phyloP scores from a whole-genome alignment of 2,797 vertebrate species.

The Hoplostethus mediterraneus region DNA sequence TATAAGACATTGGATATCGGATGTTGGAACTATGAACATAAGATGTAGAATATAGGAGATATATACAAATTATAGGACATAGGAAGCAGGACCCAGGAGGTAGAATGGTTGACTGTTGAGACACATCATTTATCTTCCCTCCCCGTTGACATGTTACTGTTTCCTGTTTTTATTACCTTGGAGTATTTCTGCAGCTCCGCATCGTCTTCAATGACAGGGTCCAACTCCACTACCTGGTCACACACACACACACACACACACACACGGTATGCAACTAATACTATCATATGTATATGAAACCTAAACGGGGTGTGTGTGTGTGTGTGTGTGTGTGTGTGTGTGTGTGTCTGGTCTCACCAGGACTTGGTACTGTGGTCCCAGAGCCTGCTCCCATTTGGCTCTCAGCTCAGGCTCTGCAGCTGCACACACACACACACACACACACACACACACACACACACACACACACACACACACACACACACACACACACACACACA shows the following conservation, averaged over 20 bases:
- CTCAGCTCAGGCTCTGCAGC: conserved; percentile 81
- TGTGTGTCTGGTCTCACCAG: conserved; percentile 85
- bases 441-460: conserved; percentile 29
- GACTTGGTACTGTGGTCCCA: conserved; percentile 93
- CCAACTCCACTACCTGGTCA: conserved; percentile 90
- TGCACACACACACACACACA: conserved; percentile 17
- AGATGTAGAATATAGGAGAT: no score
- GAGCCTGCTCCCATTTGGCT: conserved; percentile 91
- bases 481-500: no score
- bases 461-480: neutral
- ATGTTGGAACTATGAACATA: neutral
- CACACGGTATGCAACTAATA: neutral
- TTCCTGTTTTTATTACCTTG: conserved; percentile 83
- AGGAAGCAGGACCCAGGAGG: no score
- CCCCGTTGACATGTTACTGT: no score
- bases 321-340: neutral
- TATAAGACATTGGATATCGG: neutral
- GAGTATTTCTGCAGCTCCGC: conserved; percentile 94
- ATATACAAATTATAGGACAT: no score
- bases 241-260: neutral
- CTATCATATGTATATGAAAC: neutral
- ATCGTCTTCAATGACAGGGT: conserved; percentile 91
- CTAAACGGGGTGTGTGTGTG: neutral
- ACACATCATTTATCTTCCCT: no score
- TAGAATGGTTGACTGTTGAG: no score